Base-by-base conservation (phyloP, 2,113 vertebrate species). In the Urocynchramus pylzowi region DNA sequence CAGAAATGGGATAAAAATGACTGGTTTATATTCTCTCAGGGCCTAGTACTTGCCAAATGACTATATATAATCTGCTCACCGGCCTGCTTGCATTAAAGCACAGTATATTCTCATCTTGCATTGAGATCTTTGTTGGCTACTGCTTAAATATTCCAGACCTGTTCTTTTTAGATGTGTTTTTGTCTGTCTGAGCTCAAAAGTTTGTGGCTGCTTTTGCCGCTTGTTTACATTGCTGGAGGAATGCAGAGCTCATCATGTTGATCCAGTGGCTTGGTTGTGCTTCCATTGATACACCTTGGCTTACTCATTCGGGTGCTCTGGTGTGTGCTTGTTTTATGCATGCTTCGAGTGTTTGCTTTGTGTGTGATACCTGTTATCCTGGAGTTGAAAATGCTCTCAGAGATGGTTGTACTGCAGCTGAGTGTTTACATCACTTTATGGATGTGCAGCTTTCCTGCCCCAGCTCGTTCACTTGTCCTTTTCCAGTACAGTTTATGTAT, bases 21-120 rank as follows among this genome's bases (percentile, higher is more conserved):
- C 31, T 0, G 1, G 15, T 70, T 84, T 80, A 8, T 44, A 4
- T 70, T 87, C 13, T 87, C 16, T 53, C 4, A 11, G 47, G 27
- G 21, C 9, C 3, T 78, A 50, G 19, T 41, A 37, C 19, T 82
- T 53, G 28, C 35, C 33, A 50, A 35, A 47, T 50, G 20, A 18
- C 10, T 68, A 0, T 0, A 4, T 47, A 5, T 31, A 4, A 16
- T 39, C 3, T 31, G 7, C 42, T 13, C 16, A 42, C 30, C 6
- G 10, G 44, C 18, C 11, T 71, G 47, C 56, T 81, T 71, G 27
- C 24, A 27, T 63, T 84, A 63, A 61, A 79, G 33, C 33, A 22
- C 52, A 24, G 30, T 12, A 2, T 35, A 8, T 74, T 64, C 20
- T 84, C 16, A 41, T 59, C 31, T 37, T 27, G 42, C 28, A 7